These are phyloP conservation scores for Crotalus viridis DNA, from an alignment of 2,113 vertebrate genomes.

Conservation along the genomic window DNA sequence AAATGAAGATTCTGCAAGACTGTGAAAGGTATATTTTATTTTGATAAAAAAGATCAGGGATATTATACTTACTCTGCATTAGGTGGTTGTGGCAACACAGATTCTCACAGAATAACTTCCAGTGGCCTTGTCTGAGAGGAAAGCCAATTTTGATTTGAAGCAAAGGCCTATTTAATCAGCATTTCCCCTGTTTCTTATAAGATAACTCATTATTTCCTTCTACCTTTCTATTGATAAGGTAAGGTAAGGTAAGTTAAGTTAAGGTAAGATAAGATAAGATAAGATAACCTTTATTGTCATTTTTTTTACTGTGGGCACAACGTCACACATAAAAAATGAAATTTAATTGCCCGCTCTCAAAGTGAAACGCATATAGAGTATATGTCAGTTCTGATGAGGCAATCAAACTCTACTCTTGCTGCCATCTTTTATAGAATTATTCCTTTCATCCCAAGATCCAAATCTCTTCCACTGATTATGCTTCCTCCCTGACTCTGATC, in stretches of 20 bases:
- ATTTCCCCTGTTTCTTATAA: neutral
- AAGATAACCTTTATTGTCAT: too few relatives aligned
- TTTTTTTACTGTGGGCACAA: too few relatives aligned
- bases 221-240: neutral
- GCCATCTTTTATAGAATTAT: conserved; percentile 23
- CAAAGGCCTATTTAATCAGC: neutral
- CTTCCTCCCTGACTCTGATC: conserved; percentile 65
- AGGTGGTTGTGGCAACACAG: too few relatives aligned
- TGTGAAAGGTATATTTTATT: neutral
- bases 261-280: too few relatives aligned
- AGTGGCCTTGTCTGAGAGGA: neutral
- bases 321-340: too few relatives aligned
- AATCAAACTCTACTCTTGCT: conserved; percentile 9
- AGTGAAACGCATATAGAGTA: neutral
- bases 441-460: conserved; percentile 46
- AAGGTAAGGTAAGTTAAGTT: too few relatives aligned
- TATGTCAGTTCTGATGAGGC: conserved; percentile 40
- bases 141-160: neutral
- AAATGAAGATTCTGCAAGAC: neutral
- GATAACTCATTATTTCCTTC: neutral
- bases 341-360: too few relatives aligned
- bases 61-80: neutral
- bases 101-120: neutral
- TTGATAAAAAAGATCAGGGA: neutral
- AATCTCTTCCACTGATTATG: conserved; percentile 38